A percentile compares a stretch with the other conserved stretches of the same genome.
Conservation (phyloP, 2,888 invertebrate genomes). For the Merodon equestris region DNA sequence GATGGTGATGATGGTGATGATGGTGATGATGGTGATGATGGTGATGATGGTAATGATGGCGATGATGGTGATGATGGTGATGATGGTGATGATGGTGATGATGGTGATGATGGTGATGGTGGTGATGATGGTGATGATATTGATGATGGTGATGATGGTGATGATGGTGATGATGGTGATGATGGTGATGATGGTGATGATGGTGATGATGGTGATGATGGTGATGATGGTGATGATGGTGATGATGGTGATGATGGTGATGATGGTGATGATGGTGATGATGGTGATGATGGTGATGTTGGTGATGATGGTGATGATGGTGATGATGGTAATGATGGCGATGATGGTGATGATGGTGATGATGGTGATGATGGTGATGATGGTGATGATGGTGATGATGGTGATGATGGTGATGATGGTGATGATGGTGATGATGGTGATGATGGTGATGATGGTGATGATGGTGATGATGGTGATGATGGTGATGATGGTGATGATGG, state of each 20-base stretch:
- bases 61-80: conserved; percentile 27
- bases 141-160: conserved; percentile 24
- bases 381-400: conserved; percentile 31
- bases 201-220: conserved; percentile 30
- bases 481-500: conserved; percentile 26
- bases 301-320: no score
- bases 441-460: conserved; percentile 27
- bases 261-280: no score
- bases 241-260: conserved; percentile 26
- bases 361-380: conserved; percentile 29
- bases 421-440: conserved; percentile 30
- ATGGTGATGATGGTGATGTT: no score
- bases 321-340: conserved; percentile 16
- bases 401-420: conserved; percentile 24
- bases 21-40: conserved; percentile 27
- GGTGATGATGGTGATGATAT: conserved; percentile 28
- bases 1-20: conserved; percentile 29
- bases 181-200: conserved; percentile 27
- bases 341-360: conserved; percentile 16
- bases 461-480: conserved; percentile 23
- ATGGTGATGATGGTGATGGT: conserved; percentile 22
- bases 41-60: conserved; percentile 22
- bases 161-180: conserved; percentile 26
- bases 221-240: conserved; percentile 26
- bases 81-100: conserved; percentile 29